These are phyloP conservation scores for Listronotus oregonensis DNA, from an alignment of 1,140 invertebrate genomes.

Conservation along the genomic window DNA sequence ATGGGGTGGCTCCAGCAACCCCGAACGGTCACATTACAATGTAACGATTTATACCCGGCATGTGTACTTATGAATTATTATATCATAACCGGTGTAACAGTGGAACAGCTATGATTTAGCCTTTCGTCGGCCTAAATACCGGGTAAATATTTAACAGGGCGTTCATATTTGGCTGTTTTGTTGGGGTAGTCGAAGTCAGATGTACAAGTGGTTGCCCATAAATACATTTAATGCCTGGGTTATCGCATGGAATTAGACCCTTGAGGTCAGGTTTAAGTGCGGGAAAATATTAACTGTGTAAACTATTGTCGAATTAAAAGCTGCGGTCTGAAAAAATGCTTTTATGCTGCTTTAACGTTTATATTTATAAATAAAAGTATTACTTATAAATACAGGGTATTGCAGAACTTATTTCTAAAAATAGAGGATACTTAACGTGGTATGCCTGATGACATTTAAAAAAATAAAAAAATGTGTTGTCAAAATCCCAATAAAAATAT, in stretches of 20 bases:
- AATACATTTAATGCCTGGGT: constrained; percentile 52
- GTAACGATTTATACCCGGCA: constrained; percentile 41
- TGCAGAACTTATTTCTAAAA: too few species aligned
- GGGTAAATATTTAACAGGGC: constrained; percentile 24
- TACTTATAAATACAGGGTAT: too few species aligned
- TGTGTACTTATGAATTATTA: constrained; percentile 56
- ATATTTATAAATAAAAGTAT: too few species aligned
- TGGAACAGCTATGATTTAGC: constrained; percentile 14
- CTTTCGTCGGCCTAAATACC: background rate
- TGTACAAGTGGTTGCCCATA: constrained; percentile 54
- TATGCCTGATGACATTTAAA: too few species aligned
- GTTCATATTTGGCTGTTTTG: constrained; percentile 25
- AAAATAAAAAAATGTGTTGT: too few species aligned
- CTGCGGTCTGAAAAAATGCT: too few species aligned
- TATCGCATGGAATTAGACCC: constrained; percentile 43
- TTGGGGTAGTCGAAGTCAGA: constrained; percentile 53
- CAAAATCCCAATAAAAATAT: too few species aligned
- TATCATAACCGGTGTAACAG: constrained; percentile 53
- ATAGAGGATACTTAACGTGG: too few species aligned
- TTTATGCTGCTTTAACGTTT: too few species aligned
- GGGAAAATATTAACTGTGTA: too few species aligned
- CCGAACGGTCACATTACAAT: constrained; percentile 42
- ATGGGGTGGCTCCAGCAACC: constrained; percentile 38
- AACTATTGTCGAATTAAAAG: too few species aligned
- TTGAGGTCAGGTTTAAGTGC: constrained; percentile 12